Base-by-base conservation (phyloP, 2,888 invertebrate genomes). In the Tenthredo livida region DNA sequence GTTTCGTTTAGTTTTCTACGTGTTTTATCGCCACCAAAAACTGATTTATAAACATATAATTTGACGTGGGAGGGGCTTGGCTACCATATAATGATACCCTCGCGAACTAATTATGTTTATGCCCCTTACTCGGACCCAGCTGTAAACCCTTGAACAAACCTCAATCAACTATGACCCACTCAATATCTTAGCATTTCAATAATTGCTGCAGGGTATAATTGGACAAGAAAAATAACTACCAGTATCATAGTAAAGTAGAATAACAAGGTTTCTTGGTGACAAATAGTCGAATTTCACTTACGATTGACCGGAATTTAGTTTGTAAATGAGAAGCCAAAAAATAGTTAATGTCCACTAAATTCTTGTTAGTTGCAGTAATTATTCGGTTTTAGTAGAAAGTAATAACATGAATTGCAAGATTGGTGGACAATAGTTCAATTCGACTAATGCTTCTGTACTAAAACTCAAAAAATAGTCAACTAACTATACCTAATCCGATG, bases 21-120 rank as follows among this genome's bases (percentile, higher is more conserved):
- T 91, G 87, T 89, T 90, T 89, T 89, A 88, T 86, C 87, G 87
- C 86, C 88, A 88, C 88, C 90, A 87, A 88, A 88, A 87, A 87
- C 92, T 93, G 93, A 93, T 93, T 93, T 93, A 93, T 93, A 93
- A 93, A 93, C 92, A 93, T 93, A 93, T 93, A 93, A 93, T 93
- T 92, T 93, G 93, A 93, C 93, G 93, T 92, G 92, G 93, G 93
- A 92, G 93, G 93, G 93, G 93, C 89, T 89, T 89, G 91, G 93
- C 93, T 93, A 93, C 93, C 92, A 93, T 93, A 93, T 93, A 93
- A 93, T 93, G 92, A 93, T 93, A 93, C 92, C 90, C 92, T 90
- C 90, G 92, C 93, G 92, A 83, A 83, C 93, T 93, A 93, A 93
- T 93, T 93, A 92, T 92, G 91, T 93, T 93, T 93, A 85, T 82